A percentile compares a stretch with the other conserved stretches of the same genome.
These are phyloP conservation scores for Aphyosemion australe DNA, from an alignment of 2,113 vertebrate genomes.

Conservation along the genomic window DNA sequence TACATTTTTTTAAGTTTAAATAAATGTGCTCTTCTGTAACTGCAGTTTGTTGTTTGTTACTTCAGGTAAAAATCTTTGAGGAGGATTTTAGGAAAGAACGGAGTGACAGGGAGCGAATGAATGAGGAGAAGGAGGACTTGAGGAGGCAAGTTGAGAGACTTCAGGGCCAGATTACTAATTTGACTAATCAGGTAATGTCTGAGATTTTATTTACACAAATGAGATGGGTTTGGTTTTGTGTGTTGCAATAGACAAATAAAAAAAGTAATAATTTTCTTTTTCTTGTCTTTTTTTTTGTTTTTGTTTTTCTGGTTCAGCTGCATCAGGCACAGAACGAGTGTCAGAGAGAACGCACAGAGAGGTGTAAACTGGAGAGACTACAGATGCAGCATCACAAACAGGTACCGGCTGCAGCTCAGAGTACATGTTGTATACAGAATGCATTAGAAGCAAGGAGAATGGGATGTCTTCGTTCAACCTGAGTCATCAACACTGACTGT, in stretches of 20 bases:
- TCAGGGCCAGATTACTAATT: constrained; percentile 89
- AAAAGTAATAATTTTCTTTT: neutral
- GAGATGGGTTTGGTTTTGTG: too few species aligned
- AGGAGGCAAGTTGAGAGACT: constrained; percentile 91
- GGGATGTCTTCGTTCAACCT: too few species aligned
- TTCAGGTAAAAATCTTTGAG: constrained; percentile 97
- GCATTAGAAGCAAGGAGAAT: neutral
- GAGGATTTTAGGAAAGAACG: constrained; percentile 97
- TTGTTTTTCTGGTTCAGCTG: constrained; percentile 76
- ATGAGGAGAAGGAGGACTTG: constrained; percentile 96
- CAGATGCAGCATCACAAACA: constrained; percentile 94
- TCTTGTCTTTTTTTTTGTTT: neutral
- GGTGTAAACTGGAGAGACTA: constrained; percentile 90
- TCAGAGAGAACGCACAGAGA: constrained; percentile 87
- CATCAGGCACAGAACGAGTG: constrained; percentile 90
- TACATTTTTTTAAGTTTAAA: too few species aligned
- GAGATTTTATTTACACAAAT: too few species aligned
- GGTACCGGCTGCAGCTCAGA: constrained; percentile 74
- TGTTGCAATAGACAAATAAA: too few species aligned
- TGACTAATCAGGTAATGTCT: constrained; percentile 85
- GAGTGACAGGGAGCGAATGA: constrained; percentile 96
- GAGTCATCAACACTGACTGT: too few species aligned
- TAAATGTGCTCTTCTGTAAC: neutral
- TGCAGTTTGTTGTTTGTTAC: neutral
- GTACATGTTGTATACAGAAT: constrained; percentile 6